Conservation (phyloP, 2,888 invertebrate species). For the Pachymerium ferrugineum region DNA sequence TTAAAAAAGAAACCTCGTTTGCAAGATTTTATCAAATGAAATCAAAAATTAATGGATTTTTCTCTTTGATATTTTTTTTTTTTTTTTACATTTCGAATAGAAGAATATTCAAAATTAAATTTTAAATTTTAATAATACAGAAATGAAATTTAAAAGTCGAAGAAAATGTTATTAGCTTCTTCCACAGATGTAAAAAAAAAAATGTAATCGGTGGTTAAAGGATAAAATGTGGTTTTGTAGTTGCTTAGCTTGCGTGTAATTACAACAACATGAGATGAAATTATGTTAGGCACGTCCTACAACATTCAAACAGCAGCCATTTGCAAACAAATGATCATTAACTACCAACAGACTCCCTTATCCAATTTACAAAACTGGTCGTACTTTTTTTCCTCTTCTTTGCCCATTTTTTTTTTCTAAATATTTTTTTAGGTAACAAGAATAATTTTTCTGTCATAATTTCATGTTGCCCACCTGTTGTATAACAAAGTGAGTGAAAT, state of each 20-base stretch:
- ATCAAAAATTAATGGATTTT: too few species aligned
- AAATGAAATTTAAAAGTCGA: too few species aligned
- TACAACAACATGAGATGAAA: conserved; percentile 22
- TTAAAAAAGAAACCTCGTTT: too few species aligned
- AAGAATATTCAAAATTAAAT: too few species aligned
- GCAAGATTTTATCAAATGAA: too few species aligned
- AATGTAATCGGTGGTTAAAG: conserved; percentile 4
- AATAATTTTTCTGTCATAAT: conserved; percentile 18
- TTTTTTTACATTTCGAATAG: too few species aligned
- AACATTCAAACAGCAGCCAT: conserved; percentile 27
- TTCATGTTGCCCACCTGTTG: conserved; percentile 4
- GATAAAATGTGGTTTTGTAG: conserved; percentile 24
- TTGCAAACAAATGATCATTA: conserved; percentile 24
- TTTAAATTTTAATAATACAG: too few species aligned
- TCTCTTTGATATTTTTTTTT: too few species aligned
- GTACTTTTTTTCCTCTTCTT: background rate
- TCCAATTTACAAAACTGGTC: conserved; percentile 27
- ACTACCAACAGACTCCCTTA: conserved; percentile 20
- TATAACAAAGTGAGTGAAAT: conserved; percentile 18
- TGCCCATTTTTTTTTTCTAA: background rate
- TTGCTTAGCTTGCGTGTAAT: conserved; percentile 19
- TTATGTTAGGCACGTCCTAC: conserved; percentile 25
- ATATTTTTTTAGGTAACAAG: background rate
- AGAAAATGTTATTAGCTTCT: too few species aligned
- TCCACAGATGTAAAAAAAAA: background rate